phyloP scores from a whole-genome alignment of 2,113 vertebrate species.

The Notarius quadriscutis region DNA sequence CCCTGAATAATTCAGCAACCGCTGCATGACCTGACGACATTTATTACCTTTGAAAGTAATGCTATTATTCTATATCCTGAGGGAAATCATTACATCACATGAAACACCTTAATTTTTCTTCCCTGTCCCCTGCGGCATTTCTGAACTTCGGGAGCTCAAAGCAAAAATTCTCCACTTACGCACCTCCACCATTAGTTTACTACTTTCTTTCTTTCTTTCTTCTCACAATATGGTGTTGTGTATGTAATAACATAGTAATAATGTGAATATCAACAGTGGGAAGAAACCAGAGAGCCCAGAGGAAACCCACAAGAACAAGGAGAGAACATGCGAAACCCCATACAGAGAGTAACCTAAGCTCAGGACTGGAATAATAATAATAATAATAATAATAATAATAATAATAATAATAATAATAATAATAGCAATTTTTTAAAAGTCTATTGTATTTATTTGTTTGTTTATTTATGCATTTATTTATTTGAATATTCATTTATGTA shows the following conservation, averaged over 20 bases:
- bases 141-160: background rate
- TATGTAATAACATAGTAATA: background rate
- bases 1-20: conserved; percentile 45
- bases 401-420: background rate
- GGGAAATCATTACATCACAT: conserved; percentile 33
- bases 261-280: background rate
- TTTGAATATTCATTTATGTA: background rate
- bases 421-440: background rate
- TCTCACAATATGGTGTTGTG: background rate
- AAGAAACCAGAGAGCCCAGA: background rate
- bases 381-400: background rate
- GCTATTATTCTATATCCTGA: conserved; percentile 39
- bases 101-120: conserved; percentile 20
- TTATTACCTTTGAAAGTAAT: conserved; percentile 48
- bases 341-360: background rate
- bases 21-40: conserved; percentile 38
- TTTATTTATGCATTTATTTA: background rate
- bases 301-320: background rate
- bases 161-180: background rate
- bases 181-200: background rate
- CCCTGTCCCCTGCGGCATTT: background rate
- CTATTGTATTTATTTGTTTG: background rate
- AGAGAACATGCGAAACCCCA: background rate
- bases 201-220: background rate
- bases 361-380: background rate